Evolutionary conservation across 92 coral and sea anemone species (phyloP).

Genomic region (Chrysogorgia sp.): DNA sequence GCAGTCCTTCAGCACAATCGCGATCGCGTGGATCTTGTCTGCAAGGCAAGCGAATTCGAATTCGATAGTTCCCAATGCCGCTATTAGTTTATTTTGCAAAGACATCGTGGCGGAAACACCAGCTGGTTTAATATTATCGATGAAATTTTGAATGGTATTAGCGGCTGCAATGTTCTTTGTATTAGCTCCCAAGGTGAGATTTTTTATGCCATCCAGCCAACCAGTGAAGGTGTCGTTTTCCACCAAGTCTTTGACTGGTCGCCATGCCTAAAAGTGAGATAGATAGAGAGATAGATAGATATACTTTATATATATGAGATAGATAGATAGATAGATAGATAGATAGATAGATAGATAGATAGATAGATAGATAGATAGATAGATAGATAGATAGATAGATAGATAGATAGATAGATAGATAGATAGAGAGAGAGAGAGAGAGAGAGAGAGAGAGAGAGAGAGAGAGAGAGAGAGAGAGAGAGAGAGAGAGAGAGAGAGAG

Average conservation of each 20-base stretch:
- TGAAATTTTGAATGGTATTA: not conserved
- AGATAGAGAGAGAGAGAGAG: no score
- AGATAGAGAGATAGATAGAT: not conserved
- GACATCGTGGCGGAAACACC: not conserved
- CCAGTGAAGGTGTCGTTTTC: slow-evolving; percentile 11
- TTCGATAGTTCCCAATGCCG: slow-evolving; percentile 1
- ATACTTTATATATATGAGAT: no score
- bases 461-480: no score
- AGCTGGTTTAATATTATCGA: slow-evolving; percentile 1
- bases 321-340: no score
- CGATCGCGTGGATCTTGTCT: slow-evolving; percentile 26
- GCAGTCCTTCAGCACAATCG: slow-evolving; percentile 9
- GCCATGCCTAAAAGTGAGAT: slow-evolving; percentile 18
- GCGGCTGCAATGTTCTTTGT: not conserved
- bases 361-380: no score
- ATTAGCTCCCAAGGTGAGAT: slow-evolving; percentile 19
- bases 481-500: no score
- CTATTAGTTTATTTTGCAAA: not conserved
- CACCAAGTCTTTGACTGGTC: not conserved
- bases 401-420: no score
- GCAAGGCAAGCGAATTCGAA: slow-evolving; percentile 5
- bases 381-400: no score
- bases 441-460: no score
- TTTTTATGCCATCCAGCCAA: slow-evolving; percentile 24
- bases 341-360: no score